These are phyloP conservation scores for Grallaria varia DNA, from an alignment of 2,113 vertebrate species.

Conservation along the genomic window DNA sequence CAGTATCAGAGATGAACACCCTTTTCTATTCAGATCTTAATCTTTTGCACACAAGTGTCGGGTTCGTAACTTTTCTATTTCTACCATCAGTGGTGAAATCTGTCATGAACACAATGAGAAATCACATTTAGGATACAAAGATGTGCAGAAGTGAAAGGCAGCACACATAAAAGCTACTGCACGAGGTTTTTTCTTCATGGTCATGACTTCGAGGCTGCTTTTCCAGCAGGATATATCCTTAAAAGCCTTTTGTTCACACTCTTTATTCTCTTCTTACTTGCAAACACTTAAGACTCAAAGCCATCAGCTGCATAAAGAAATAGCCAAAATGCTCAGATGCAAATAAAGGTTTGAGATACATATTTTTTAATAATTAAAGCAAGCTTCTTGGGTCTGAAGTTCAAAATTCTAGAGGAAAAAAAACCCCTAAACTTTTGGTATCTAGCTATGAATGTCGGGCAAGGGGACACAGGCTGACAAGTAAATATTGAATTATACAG, in stretches of 20 bases:
- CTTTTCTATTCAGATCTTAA: background rate
- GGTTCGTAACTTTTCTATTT: conserved; percentile 9
- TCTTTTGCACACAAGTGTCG: background rate
- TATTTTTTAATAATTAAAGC: conserved; percentile 26
- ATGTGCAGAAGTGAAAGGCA: conserved; percentile 24
- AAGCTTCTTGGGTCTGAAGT: background rate
- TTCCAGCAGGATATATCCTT: conserved; percentile 30
- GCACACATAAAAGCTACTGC: background rate
- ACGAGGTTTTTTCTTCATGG: conserved; percentile 2
- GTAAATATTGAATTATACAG: background rate
- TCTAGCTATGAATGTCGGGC: background rate
- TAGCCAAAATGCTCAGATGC: conserved; percentile 15
- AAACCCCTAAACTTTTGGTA: background rate
- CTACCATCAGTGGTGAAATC: background rate
- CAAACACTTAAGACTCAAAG: conserved; percentile 51
- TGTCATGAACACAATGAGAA: background rate
- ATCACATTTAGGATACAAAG: conserved; percentile 15
- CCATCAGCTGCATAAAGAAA: background rate
- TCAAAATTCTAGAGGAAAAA: background rate
- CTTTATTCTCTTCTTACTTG: conserved; percentile 35
- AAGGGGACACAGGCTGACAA: background rate
- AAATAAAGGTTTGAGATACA: conserved; percentile 5
- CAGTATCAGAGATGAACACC: background rate
- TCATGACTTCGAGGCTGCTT: conserved; percentile 11
- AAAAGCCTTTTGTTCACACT: conserved; percentile 34